Evolutionary conservation across 2,113 vertebrate species (phyloP).

Genomic region (Rana temporaria): DNA sequence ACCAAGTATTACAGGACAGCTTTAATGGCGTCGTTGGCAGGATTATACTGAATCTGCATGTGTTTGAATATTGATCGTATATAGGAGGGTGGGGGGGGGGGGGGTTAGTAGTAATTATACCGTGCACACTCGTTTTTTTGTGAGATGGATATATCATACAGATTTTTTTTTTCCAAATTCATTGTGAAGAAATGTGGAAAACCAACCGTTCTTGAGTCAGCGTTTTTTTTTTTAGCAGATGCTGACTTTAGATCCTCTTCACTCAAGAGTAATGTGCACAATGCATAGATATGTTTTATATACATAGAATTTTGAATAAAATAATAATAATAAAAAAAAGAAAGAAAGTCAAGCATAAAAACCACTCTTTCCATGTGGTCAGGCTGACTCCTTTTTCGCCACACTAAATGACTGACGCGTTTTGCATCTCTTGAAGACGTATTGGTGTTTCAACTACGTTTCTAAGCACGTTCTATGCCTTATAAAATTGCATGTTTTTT

Average conservation of each 20-base stretch:
- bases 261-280: conserved; percentile 46
- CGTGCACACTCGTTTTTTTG: conserved; percentile 7
- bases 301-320: conserved; percentile 16
- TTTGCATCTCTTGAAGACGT: not conserved
- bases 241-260: conserved; percentile 19
- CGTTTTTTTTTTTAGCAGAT: no score
- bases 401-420: conserved; percentile 10
- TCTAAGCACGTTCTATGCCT: conserved; percentile 36
- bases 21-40: no score
- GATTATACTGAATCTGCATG: not conserved
- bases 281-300: conserved; percentile 53
- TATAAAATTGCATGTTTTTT: conserved; percentile 51
- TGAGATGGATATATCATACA: not conserved
- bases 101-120: not conserved
- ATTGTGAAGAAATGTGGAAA: no score
- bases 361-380: conserved; percentile 2
- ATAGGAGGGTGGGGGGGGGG: no score
- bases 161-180: not conserved
- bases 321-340: not conserved
- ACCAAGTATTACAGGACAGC: not conserved
- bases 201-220: no score
- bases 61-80: not conserved
- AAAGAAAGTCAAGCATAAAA: not conserved
- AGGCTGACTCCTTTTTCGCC: not conserved
- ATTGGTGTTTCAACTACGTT: conserved; percentile 7